Conservation (phyloP, 2,797 vertebrate species). For the Trachops cirrhosus region DNA sequence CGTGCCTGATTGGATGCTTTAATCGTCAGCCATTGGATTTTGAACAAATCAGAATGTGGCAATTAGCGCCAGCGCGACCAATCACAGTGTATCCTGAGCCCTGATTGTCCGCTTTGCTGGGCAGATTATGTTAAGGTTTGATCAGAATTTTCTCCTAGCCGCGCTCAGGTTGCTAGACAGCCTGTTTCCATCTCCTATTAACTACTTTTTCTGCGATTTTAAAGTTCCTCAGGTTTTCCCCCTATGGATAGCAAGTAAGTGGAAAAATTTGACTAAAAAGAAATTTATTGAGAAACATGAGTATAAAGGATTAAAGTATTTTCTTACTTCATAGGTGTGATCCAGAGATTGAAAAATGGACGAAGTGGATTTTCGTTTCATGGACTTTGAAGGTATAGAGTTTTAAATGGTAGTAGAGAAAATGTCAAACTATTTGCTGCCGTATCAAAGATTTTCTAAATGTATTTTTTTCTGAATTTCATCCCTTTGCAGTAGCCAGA, state of each 20-base stretch:
- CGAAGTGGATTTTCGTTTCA: not conserved
- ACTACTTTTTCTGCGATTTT: not conserved
- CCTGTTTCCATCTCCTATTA: not conserved
- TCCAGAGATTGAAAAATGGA: constrained; percentile 47
- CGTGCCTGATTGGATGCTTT: not conserved
- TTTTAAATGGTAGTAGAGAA: not conserved
- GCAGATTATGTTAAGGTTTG: not conserved
- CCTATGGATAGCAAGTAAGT: not conserved
- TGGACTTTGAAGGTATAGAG: constrained; percentile 62
- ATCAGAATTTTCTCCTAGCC: accelerated
- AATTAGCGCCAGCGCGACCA: not conserved
- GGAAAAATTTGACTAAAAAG: not conserved
- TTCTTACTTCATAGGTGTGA: constrained; percentile 56
- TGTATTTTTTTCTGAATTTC: constrained; percentile 7
- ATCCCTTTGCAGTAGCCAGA: not conserved
- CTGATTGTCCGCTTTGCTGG: accelerated
- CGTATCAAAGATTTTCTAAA: not conserved
- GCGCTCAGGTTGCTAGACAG: accelerated
- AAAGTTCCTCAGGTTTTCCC: not conserved
- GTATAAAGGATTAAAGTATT: constrained; percentile 36
- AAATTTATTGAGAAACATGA: not conserved
- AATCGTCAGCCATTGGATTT: not conserved
- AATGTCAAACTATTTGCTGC: constrained; percentile 16
- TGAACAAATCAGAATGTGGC: not conserved
- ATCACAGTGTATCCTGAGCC: not conserved